phyloP scores from a whole-genome alignment of 2,797 vertebrate species.

The Hypotaenidia philippensis region DNA sequence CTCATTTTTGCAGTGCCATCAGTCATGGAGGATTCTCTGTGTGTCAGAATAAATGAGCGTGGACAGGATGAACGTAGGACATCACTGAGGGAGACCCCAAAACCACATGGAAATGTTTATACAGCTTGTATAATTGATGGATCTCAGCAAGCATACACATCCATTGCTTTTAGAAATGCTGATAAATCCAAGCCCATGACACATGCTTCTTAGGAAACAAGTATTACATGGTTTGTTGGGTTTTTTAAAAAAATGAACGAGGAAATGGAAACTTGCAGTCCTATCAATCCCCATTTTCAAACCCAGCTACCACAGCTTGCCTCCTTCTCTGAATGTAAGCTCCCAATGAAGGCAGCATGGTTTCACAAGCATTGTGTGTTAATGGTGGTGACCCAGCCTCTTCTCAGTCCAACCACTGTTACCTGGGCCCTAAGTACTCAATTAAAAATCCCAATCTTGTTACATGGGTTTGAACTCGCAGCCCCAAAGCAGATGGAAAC shows the following conservation, averaged over 20 bases:
- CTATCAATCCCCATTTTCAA: neutral
- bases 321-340: neutral
- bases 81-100: conserved; percentile 23
- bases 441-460: neutral
- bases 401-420: neutral
- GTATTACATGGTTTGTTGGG: neutral
- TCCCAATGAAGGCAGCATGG: neutral
- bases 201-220: neutral
- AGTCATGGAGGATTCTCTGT: conserved; percentile 1
- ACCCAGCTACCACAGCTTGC: neutral
- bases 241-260: neutral
- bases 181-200: conserved; percentile 24
- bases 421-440: neutral
- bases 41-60: neutral
- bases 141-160: neutral
- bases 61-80: neutral
- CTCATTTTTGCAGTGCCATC: neutral
- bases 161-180: conserved; percentile 19
- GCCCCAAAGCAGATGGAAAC: neutral
- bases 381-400: neutral
- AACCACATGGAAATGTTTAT: conserved; percentile 52
- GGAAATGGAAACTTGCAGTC: neutral
- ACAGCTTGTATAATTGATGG: conserved; percentile 18
- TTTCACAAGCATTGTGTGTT: neutral
- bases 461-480: neutral